Evolutionary conservation across 2,888 invertebrate species (phyloP).

Genomic region (Coelinius sp.): DNA sequence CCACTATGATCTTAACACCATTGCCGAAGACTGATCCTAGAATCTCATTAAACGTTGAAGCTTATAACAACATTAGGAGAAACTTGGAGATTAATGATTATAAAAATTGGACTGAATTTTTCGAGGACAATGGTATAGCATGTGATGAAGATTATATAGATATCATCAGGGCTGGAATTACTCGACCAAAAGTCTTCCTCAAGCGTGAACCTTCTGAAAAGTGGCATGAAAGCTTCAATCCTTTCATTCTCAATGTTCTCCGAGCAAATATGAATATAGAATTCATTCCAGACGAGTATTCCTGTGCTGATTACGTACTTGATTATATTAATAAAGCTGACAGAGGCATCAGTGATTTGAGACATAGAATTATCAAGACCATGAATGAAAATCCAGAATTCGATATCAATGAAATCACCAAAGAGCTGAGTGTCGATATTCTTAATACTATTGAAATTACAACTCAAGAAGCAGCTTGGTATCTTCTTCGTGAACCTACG

Average conservation of each 20-base stretch:
- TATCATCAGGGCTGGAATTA: constrained; percentile 50
- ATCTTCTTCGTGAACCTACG: constrained; percentile 68
- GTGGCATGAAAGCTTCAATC: constrained; percentile 53
- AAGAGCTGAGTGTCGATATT: constrained; percentile 57
- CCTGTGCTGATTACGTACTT: constrained; percentile 67
- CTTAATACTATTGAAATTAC: constrained; percentile 64
- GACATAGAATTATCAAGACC: constrained; percentile 59
- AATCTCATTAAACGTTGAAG: constrained; percentile 31
- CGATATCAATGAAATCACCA: constrained; percentile 53
- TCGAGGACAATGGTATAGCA: constrained; percentile 46
- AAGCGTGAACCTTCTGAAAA: constrained; percentile 48
- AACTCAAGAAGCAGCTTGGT: constrained; percentile 70
- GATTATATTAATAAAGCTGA: constrained; percentile 68
- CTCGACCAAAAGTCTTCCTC: constrained; percentile 46
- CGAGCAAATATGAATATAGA: constrained; percentile 51
- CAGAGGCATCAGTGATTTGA: constrained; percentile 64
- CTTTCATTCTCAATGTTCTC: constrained; percentile 47
- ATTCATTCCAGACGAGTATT: constrained; percentile 66
- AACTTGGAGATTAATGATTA: constrained; percentile 48
- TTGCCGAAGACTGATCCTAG: constrained; percentile 43
- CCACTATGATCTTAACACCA: constrained; percentile 52
- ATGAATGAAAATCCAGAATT: constrained; percentile 63
- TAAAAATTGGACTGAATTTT: constrained; percentile 47
- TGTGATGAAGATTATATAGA: constrained; percentile 56
- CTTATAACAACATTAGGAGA: constrained; percentile 43